Base-by-base conservation (phyloP, 2,797 vertebrate genomes). In the Petrocephalus schoutedeni region DNA sequence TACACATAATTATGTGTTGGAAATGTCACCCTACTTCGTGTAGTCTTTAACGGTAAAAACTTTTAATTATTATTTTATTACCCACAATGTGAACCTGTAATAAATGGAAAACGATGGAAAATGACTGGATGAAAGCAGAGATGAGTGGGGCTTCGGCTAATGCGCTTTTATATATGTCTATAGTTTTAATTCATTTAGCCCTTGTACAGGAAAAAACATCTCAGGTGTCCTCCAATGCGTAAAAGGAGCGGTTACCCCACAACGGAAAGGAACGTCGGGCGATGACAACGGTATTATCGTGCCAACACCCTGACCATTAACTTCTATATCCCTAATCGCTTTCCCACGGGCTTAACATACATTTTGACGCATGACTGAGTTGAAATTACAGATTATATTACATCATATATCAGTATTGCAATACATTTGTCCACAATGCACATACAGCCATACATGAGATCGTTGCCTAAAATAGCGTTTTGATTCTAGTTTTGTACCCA, bases 251-350 rank as follows among this genome's bases (percentile, higher is more conserved):
- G 28, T 71, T 16, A 16, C 2, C 32, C 28, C 64, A 71, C 64
- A 71, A 71, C 36, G 36, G 16, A 71, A 16, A 71, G 28, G 28
- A 71, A 36, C 45, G 45, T 82, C 41, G 77, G 77, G 45, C n/a
- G 6, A 80, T 80, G 36, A 51, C 41, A 82, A 21, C 77, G 41
- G 19, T 14, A n/a, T 51, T 51, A 45, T 45, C 8, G n/a, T 21
- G 77, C 41, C 77, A 82, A 82, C 77, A 82, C 67, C 67, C 67
- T 16, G 10, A 74, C 45, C 45, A 82, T 83, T 45, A 80, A 80
- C 74, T 80, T 77, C 32, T 36, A 7, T 45, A 7, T 45, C 36
- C 32, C 71, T 80, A 80, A 45, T 49, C 74, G 32, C 41, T 80
- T 80, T n/a, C 74, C 74, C 41, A 54, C 41, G 8, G 8, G 80